Evolutionary conservation across 2,888 invertebrate species (phyloP).

Genomic region (Thera britannica): DNA sequence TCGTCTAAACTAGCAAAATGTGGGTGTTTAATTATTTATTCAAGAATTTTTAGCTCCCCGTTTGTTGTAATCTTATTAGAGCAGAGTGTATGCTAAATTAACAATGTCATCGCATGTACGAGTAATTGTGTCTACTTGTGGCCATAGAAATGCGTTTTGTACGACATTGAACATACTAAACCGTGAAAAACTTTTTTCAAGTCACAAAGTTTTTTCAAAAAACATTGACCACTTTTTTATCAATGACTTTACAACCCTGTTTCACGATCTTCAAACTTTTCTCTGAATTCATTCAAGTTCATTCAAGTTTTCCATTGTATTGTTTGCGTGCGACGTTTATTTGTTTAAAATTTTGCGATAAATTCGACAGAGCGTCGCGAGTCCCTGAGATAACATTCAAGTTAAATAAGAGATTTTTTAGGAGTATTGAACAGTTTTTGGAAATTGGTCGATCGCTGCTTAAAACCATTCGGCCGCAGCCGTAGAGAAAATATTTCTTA

Average conservation of each 20-base stretch:
- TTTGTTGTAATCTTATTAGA: slow-evolving; percentile 50
- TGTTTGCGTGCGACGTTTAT: no score
- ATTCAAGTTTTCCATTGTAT: not conserved
- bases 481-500: no score
- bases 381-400: no score
- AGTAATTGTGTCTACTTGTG: slow-evolving; percentile 12
- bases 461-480: no score
- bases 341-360: no score
- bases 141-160: not conserved
- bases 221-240: not conserved
- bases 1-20: slow-evolving; percentile 55
- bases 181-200: no score
- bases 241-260: slow-evolving; percentile 6
- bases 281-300: not conserved
- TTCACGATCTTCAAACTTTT: slow-evolving; percentile 7
- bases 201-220: no score
- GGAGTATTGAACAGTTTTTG: no score
- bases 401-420: no score
- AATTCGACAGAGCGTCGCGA: no score
- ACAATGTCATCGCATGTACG: slow-evolving; percentile 11
- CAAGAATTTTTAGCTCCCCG: slow-evolving; percentile 56
- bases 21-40: slow-evolving; percentile 75
- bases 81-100: slow-evolving; percentile 21
- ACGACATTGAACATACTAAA: no score
- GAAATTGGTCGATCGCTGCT: no score